Evolutionary conservation across 2,888 invertebrate species (phyloP), one percentile per base, ranked within the genome.

Genomic region (Cryptosula pallasiana): DNA sequence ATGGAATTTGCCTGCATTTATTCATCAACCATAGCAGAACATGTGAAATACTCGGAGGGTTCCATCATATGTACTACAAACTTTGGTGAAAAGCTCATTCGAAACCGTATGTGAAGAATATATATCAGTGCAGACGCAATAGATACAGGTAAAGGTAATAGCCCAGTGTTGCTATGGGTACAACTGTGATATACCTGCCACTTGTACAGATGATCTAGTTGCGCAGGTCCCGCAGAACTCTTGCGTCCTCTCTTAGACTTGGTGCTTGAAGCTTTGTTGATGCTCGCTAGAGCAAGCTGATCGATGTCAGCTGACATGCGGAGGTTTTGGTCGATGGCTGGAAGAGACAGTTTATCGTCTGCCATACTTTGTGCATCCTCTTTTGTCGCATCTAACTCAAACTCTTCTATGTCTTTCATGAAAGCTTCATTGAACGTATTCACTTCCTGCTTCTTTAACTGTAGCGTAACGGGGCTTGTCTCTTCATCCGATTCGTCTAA

Each of bases 371-470:
- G 5, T 20, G 45, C 45, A 45, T 45, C 45, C 5, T 45, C 45
- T 20, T 45, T 45, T 45, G 45, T 13, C 5, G 45, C 5, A 20
- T 45, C 45, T 45, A 45, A 45, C 5, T 45, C 20, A 45, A 45
- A 32, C 34, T 25, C 25, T 34, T 63, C 63, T 32, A 63, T 27
- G 32, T 63, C 63, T 32, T 32, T 27, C 63, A 63, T 63, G n/a
- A 63, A 63, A 5, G 63, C 63, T 13, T 27, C 25, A n/a, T 63
- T 63, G 3, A 63, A 3, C 2, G 29, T n/a, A 13, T n/a, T 5
- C 25, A 27, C 13, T 16, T 32, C 32, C n/a, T 32, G 45, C 20
- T 45, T 45, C 45, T 45, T 45, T 45, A 45, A 20, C 45, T 45
- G 5, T 5, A 45, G 45, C 20, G 45, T 13, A 13, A 32, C 32